Conservation (phyloP, 2,888 invertebrate species). For the Melangyna quadrimaculata region DNA sequence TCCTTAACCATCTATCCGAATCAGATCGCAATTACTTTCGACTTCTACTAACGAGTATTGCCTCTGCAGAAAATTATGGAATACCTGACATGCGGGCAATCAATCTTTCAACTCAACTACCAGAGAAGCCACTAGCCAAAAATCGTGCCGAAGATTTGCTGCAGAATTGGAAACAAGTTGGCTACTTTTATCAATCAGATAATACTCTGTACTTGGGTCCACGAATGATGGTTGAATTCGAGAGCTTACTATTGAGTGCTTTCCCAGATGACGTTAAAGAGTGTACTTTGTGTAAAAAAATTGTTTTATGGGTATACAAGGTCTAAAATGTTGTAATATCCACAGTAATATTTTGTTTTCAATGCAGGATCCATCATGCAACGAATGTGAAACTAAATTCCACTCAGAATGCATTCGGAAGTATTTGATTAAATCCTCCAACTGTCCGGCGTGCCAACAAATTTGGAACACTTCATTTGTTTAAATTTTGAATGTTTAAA, state of each 20-base stretch:
- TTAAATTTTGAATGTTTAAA: neutral
- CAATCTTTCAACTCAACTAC: constrained; percentile 68
- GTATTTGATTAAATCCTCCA: constrained; percentile 74
- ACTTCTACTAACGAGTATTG: constrained; percentile 72
- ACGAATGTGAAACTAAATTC: constrained; percentile 72
- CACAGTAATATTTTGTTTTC: neutral
- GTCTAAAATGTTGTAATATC: neutral
- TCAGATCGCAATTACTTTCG: constrained; percentile 74
- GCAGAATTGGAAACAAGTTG: constrained; percentile 73
- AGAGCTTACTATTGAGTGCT: constrained; percentile 72
- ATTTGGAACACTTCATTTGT: constrained; percentile 72
- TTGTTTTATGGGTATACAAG: constrained; percentile 74
- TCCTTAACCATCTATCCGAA: constrained; percentile 73
- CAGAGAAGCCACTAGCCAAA: constrained; percentile 73
- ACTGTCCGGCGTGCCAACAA: constrained; percentile 74
- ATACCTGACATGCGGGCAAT: constrained; percentile 73
- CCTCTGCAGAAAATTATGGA: constrained; percentile 72
- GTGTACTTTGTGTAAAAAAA: constrained; percentile 74
- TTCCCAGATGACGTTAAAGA: constrained; percentile 74
- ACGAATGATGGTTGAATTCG: constrained; percentile 74
- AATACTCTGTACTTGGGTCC: constrained; percentile 75
- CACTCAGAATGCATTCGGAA: constrained; percentile 75
- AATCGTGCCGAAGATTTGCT: constrained; percentile 74
- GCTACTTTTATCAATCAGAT: constrained; percentile 74
- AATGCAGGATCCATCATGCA: constrained; percentile 74